Base-by-base conservation (phyloP, 2,797 vertebrate genomes). In the Typhlichthys eigenmanni region DNA sequence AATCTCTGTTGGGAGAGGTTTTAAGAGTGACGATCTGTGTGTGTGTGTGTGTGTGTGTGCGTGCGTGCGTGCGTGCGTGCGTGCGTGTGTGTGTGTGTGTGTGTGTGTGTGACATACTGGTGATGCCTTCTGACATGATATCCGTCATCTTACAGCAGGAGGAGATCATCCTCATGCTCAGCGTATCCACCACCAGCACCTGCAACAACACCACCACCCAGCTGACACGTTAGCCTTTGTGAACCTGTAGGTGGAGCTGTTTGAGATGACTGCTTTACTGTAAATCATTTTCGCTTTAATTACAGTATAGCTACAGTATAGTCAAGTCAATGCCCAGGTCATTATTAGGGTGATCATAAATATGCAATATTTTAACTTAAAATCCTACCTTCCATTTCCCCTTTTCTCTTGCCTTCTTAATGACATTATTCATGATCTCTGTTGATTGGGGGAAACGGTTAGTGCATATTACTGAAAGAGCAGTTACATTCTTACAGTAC, bases 61-160 rank as follows among this genome's bases (percentile, higher is more conserved):
- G 8, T 1, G 47, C 47, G 1, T 32, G 51, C 6, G 32, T 6
- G 32, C 6, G 32, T 6, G 32, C 6, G 32, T 6, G 32, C 6
- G 16, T 17, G 16, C 1, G 16, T 17, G 17, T 17, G 17, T 17
- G 34, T 2, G 34, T 38, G 34, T 8, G 34, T 8, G 13, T 24
- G 24, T n/a, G 8, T 1, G 47, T 50, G 1, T 32, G 51, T 8
- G 10, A 90, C 97, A 95, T 87, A 99, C 97, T 99, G 61, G 97
- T 98, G 53, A 99, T 97, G 62, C 97, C 97, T 82, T 99, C 96
- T 0, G 97, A 98, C 97, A 99, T 97, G 87, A 99, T 98, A 85
- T 99, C 95, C 0, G 96, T 99, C 97, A 99, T 99, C 88, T 96
- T 98, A 83, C 97, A 99, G 87, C 96, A 98, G 69, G 97, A 98